Evolutionary conservation across 2,797 vertebrate species (phyloP).

Genomic region (Myotis daubentonii): DNA sequence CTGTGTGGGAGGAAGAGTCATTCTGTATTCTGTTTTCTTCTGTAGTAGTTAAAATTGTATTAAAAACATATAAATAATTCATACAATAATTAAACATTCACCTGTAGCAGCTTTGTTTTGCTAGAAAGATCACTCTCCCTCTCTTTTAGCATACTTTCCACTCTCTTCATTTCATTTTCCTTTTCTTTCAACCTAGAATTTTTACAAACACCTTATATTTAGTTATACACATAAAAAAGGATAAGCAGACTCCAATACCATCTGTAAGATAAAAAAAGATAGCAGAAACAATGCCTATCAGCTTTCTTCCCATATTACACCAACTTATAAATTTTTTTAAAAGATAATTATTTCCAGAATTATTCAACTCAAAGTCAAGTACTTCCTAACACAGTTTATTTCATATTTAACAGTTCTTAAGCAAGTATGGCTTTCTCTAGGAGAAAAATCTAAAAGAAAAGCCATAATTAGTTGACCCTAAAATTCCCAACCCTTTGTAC

Average conservation of each 20-base stretch:
- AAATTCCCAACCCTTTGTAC: neutral
- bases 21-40: neutral
- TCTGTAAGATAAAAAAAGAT: neutral
- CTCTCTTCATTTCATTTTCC: constrained; percentile 89
- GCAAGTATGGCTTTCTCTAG: constrained; percentile 7
- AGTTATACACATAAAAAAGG: constrained; percentile 37
- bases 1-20: neutral
- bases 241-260: constrained; percentile 8
- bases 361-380: constrained; percentile 1
- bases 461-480: neutral
- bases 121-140: constrained; percentile 87
- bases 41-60: neutral
- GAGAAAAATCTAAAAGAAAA: constrained; percentile 12
- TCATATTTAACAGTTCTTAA: constrained; percentile 52
- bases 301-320: neutral
- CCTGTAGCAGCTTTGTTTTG: constrained; percentile 89
- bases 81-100: constrained; percentile 71
- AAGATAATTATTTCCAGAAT: constrained; percentile 30
- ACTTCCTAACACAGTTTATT: neutral
- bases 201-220: constrained; percentile 65
- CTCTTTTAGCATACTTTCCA: constrained; percentile 88
- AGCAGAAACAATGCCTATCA: neutral
- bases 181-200: constrained; percentile 89
- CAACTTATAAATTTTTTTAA: constrained; percentile 40
- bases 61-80: constrained; percentile 29